phyloP scores from a whole-genome alignment of 2,888 invertebrate genomes.

The Heliconius aoede region DNA sequence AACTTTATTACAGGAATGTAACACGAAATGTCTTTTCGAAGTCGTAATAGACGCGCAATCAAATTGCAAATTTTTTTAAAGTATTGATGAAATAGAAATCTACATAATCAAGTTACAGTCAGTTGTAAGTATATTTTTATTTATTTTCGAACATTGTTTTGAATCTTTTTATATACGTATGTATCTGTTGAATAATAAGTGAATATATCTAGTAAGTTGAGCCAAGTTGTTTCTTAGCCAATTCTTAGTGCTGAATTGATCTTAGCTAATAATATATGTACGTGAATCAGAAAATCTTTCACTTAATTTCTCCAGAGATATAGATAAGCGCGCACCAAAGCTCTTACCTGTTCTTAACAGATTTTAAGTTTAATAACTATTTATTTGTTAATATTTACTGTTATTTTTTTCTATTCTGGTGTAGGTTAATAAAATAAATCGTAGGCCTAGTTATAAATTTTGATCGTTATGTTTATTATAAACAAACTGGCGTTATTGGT shows the following conservation, averaged over 20 bases:
- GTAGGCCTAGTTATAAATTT: background rate
- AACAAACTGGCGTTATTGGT: background rate
- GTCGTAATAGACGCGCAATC: slow-evolving; percentile 18
- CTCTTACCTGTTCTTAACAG: background rate
- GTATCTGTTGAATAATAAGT: background rate
- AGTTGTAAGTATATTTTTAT: background rate
- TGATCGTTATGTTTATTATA: background rate
- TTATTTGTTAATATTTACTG: background rate
- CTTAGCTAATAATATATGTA: background rate
- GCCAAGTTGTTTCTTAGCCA: too few relatives aligned
- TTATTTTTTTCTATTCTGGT: background rate
- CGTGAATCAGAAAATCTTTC: background rate
- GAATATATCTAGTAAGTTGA: background rate
- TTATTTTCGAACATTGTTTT: background rate
- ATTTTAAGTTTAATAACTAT: background rate
- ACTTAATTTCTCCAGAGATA: background rate
- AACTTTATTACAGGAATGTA: slow-evolving; percentile 26
- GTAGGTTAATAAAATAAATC: background rate
- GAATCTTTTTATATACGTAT: background rate
- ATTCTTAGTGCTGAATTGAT: background rate
- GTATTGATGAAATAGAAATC: slow-evolving; percentile 19
- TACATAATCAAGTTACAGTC: slow-evolving; percentile 3
- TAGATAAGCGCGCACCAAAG: background rate
- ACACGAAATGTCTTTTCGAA: slow-evolving; percentile 22
- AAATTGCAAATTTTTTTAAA: slow-evolving; percentile 15